These are phyloP conservation scores for Ctenopoma kingsleyae DNA, from an alignment of 2,797 vertebrate species.

Conservation along the genomic window DNA sequence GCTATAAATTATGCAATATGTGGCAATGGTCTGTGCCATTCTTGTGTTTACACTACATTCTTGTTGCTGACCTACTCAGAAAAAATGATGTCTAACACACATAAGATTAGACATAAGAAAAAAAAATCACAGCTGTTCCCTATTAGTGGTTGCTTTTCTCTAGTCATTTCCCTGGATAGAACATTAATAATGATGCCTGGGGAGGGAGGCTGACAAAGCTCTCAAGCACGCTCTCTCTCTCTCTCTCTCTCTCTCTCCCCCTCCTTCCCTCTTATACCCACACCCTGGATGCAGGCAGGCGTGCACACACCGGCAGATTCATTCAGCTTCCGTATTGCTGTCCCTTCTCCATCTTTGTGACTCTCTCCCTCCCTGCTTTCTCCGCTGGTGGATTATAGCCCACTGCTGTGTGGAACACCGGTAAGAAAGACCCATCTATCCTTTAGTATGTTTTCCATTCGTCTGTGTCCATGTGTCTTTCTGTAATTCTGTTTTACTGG, in stretches of 20 bases:
- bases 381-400: constrained; percentile 62
- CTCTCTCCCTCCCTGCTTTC: constrained; percentile 57
- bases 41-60: background rate
- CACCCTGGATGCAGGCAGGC: constrained; percentile 77
- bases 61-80: constrained; percentile 28
- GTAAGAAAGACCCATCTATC: constrained; percentile 66
- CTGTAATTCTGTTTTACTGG: constrained; percentile 31
- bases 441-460: constrained; percentile 17
- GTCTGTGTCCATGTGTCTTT: constrained; percentile 28
- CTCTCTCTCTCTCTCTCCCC: constrained; percentile 29
- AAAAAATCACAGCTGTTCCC: constrained; percentile 56
- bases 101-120: constrained; percentile 14
- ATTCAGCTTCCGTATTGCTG: constrained; percentile 69
- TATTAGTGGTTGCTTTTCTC: constrained; percentile 36
- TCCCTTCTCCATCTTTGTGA: constrained; percentile 61
- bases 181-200: constrained; percentile 74
- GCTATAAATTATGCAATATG: background rate
- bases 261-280: constrained; percentile 78
- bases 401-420: constrained; percentile 69
- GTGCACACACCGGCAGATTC: constrained; percentile 77
- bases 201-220: constrained; percentile 71
- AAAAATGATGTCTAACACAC: constrained; percentile 16
- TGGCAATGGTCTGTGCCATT: background rate
- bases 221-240: constrained; percentile 39
- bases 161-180: constrained; percentile 40